Evolutionary conservation across 2,888 invertebrate genomes (phyloP).

Genomic region (Linyphia triangularis): DNA sequence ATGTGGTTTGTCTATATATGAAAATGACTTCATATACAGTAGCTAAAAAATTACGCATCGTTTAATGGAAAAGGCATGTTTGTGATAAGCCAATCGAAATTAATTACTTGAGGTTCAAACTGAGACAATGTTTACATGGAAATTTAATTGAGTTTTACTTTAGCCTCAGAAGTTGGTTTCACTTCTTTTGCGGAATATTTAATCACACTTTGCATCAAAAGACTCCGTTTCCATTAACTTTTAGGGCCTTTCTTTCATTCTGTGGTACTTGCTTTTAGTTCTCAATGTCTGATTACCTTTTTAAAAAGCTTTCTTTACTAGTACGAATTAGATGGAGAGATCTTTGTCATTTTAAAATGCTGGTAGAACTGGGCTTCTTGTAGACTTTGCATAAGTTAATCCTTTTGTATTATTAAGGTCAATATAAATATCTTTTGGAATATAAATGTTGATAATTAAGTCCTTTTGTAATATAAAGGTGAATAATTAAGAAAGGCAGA

Average conservation of each 20-base stretch:
- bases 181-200: constrained; percentile 18
- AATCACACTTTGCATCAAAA: constrained; percentile 20
- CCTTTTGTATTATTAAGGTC: too few relatives aligned
- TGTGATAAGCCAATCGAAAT: constrained; percentile 38
- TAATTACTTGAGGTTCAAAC: constrained; percentile 30
- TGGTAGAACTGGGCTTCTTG: neutral
- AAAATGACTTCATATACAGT: neutral
- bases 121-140: neutral
- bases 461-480: too few relatives aligned
- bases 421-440: too few relatives aligned
- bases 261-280: neutral
- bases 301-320: neutral
- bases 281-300: neutral
- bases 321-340: neutral
- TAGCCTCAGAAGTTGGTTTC: neutral
- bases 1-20: neutral
- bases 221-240: neutral
- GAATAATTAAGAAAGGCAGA: too few relatives aligned
- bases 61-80: constrained; percentile 50
- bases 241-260: neutral
- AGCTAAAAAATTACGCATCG: constrained; percentile 15
- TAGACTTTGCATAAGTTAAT: too few relatives aligned
- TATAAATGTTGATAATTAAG: too few relatives aligned
- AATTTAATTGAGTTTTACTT: constrained; percentile 43
- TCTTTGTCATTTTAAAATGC: neutral